Percentiles rank a stretch among this genome's conserved stretches.
phyloP scores from a whole-genome alignment of 2,113 vertebrate genomes.

The Mormyrus lacerda region DNA sequence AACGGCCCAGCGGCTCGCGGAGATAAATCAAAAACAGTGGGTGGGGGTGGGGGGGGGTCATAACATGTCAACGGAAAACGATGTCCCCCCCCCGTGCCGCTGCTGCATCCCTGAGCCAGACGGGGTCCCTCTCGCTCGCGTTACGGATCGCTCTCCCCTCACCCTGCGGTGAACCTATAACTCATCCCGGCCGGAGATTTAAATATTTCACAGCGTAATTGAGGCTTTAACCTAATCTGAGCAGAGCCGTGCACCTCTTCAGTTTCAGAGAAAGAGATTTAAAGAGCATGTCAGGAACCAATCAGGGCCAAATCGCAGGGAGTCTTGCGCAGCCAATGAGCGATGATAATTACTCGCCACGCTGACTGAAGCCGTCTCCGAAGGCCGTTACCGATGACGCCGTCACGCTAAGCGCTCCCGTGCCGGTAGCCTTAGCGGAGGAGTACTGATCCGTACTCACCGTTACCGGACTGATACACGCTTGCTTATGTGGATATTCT shows the following conservation, averaged over 20 bases:
- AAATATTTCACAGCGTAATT: slow-evolving; percentile 61
- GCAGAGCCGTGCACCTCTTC: slow-evolving; percentile 37
- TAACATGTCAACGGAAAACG: neutral
- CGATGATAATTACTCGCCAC: slow-evolving; percentile 55
- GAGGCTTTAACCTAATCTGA: slow-evolving; percentile 60
- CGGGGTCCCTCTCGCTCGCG: slow-evolving; percentile 38
- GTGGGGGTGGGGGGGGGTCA: slow-evolving; percentile 16
- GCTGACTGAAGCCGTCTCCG: slow-evolving; percentile 46
- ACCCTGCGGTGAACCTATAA: slow-evolving; percentile 56
- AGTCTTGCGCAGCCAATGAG: slow-evolving; percentile 48
- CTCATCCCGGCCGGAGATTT: slow-evolving; percentile 56
- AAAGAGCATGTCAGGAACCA: slow-evolving; percentile 51
- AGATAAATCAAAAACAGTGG: slow-evolving; percentile 23
- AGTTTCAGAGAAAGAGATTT: slow-evolving; percentile 39
- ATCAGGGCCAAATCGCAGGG: slow-evolving; percentile 51
- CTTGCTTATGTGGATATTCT: neutral
- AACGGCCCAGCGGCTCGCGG: slow-evolving; percentile 20
- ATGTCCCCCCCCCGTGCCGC: neutral
- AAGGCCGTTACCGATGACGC: slow-evolving; percentile 4
- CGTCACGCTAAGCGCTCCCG: neutral
- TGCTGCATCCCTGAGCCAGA: slow-evolving; percentile 33
- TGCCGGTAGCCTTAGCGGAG: neutral
- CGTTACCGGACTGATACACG: neutral
- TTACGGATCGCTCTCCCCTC: slow-evolving; percentile 27
- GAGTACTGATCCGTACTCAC: neutral